A percentile compares a stretch with the other conserved stretches of the same genome.
Evolutionary conservation across 2,113 vertebrate species (phyloP).

Genomic region (Ailurus styani): DNA sequence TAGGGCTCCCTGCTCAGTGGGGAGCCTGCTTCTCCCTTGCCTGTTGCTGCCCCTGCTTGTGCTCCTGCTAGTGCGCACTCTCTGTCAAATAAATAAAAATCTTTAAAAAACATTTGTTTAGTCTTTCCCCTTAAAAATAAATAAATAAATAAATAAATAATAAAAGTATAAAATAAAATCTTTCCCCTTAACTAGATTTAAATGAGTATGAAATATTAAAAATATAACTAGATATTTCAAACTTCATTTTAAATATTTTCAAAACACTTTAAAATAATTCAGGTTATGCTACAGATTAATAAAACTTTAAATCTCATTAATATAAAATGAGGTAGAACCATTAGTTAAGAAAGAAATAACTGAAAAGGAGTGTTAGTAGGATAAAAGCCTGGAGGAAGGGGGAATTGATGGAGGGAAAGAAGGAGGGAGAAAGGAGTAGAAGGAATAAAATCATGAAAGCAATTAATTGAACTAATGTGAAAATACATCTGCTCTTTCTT

Average conservation of each 20-base stretch:
- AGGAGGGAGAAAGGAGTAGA: neutral
- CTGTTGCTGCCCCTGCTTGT: too few species aligned
- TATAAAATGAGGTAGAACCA: neutral
- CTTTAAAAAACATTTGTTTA: neutral
- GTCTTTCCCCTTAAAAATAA: neutral
- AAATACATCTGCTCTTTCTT: constrained; percentile 25
- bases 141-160: neutral
- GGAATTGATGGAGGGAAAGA: neutral
- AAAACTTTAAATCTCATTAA: neutral
- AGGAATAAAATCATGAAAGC: neutral
- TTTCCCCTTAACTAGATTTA: neutral
- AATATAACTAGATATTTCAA: neutral
- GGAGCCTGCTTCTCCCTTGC: too few species aligned
- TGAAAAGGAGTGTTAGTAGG: neutral
- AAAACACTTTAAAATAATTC: constrained; percentile 3
- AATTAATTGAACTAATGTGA: constrained; percentile 7
- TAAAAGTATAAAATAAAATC: neutral
- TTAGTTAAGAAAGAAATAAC: neutral
- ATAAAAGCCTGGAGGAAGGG: neutral
- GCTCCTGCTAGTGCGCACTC: too few species aligned
- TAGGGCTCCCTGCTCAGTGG: too few species aligned
- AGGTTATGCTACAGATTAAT: neutral
- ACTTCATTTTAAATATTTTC: neutral
- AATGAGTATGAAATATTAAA: neutral
- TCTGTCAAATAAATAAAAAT: too few species aligned